Base-by-base conservation (phyloP, 2,888 invertebrate genomes). In the Syritta pipiens region DNA sequence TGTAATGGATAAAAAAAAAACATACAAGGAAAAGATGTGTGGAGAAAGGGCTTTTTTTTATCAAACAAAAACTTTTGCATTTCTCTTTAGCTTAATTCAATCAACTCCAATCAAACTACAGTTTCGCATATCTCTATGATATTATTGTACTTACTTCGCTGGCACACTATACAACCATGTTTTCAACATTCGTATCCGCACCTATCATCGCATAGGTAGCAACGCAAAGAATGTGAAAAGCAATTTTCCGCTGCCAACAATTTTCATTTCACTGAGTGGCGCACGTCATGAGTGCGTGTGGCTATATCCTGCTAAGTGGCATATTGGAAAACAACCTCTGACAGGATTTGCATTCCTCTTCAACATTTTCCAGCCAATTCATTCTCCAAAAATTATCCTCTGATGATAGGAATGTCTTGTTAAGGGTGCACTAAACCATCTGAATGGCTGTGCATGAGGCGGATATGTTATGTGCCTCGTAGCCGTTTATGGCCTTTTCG, bases 281-380 rank as follows among this genome's bases (percentile, higher is more conserved):
- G 24, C 14, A 46, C 35, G 48, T 68, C 53, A 76, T 69, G 76
- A 42, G 42, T 62, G 68, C 55, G 48, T 68, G 49, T 55, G 76
- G 76, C 49, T 69, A 57, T 69, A 69, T 69, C 69, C 62, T 51
- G 69, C 28, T 59, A 76, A 76, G 76, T 76, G 76, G 69, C 77
- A 77, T 77, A 77, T 55, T 60, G 65, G 65, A 60, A 60, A 77
- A 65, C 53, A 71, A 60, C 71, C 59, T 72, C 74, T 79, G 79
- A 79, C 67, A 79, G 74, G 74, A 74, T 67, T 74, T 67, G 57
- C 57, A 59, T 65, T 46, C 57, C 71, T 63, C 59, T 55, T 62
- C 75, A 69, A 57, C 40, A 76, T 69, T 75, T 76, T 62, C 69
- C 55, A 69, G 75, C 63, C 76, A 77, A 77, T 77, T 77, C 77